Evolutionary conservation across 2,888 invertebrate genomes (phyloP).

Genomic region (Diarsia brunnea): DNA sequence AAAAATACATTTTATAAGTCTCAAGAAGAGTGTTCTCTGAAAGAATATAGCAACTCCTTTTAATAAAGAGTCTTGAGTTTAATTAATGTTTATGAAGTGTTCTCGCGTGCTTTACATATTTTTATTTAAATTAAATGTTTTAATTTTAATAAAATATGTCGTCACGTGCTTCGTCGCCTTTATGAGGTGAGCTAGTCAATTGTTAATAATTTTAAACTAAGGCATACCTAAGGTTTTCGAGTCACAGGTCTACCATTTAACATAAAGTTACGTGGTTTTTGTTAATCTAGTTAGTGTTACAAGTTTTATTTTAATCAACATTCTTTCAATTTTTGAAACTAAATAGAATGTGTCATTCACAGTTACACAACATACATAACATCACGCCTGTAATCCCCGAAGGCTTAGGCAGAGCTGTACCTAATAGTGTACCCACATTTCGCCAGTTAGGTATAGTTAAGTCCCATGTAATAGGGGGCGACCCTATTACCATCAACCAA

Average conservation of each 20-base stretch:
- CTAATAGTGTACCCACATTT: too few species aligned
- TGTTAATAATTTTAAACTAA: not conserved
- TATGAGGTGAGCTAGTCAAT: constrained; percentile 24
- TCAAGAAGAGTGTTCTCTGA: constrained; percentile 69
- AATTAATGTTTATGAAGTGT: constrained; percentile 70
- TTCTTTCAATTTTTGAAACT: too few species aligned
- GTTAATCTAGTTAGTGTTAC: too few species aligned
- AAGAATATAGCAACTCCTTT: constrained; percentile 70
- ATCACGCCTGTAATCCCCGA: too few species aligned
- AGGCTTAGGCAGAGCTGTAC: too few species aligned
- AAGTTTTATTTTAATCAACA: not conserved
- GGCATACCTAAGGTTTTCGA: not conserved
- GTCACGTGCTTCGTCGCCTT: constrained; percentile 18
- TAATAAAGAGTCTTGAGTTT: constrained; percentile 64
- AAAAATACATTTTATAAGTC: constrained; percentile 31
- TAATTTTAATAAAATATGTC: constrained; percentile 47
- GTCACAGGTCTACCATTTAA: not conserved
- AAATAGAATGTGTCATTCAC: too few species aligned
- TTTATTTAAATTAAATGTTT: constrained; percentile 56
- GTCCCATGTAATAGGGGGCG: too few species aligned
- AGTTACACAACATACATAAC: too few species aligned
- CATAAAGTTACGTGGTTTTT: not conserved
- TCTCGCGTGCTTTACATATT: constrained; percentile 62
- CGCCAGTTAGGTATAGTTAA: too few species aligned
- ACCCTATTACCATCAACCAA: too few species aligned